A percentile compares a stretch with the other conserved stretches of the same genome.
Conservation (phyloP, 1,140 invertebrate species). For the Lordiphosa clarofinis region DNA sequence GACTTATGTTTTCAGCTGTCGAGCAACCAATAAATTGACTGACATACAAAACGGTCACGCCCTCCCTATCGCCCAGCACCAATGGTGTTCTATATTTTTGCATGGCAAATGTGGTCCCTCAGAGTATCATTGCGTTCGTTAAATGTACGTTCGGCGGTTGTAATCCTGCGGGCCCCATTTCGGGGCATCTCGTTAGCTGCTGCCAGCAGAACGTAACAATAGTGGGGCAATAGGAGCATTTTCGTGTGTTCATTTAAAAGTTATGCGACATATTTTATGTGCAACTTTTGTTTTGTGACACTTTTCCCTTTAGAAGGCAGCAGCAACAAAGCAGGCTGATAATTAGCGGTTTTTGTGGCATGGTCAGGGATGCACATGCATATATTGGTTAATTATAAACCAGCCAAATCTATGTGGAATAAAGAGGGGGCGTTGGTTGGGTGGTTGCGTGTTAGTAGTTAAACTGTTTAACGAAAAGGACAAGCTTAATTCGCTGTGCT, state of each 20-base stretch:
- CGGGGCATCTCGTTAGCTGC: constrained; percentile 29
- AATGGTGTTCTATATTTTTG: constrained; percentile 11
- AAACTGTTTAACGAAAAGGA: too few species aligned
- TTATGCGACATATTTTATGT: constrained; percentile 49
- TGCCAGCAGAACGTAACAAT: constrained; percentile 20
- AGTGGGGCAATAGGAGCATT: constrained; percentile 21
- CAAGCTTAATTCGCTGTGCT: too few species aligned
- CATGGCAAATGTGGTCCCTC: constrained; percentile 9
- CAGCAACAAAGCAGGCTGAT: constrained; percentile 21
- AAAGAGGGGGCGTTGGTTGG: too few species aligned
- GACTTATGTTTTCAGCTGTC: constrained; percentile 69
- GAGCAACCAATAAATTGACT: constrained; percentile 64
- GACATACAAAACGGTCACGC: constrained; percentile 18
- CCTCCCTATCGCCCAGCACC: constrained; percentile 8
- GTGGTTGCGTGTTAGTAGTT: too few species aligned
- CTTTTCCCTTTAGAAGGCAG: constrained; percentile 3
- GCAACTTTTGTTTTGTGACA: constrained; percentile 28
- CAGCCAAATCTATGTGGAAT: constrained; percentile 8
- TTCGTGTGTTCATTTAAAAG: constrained; percentile 41
- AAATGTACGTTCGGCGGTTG: constrained; percentile 23
- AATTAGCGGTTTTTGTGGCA: constrained; percentile 50
- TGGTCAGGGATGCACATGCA: constrained; percentile 14
- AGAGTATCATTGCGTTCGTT: constrained; percentile 3
- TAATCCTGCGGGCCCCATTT: constrained; percentile 35
- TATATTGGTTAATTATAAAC: constrained; percentile 53